These are phyloP conservation scores for Phyllostomus discolor DNA, from an alignment of 2,113 vertebrate species.

Conservation along the genomic window DNA sequence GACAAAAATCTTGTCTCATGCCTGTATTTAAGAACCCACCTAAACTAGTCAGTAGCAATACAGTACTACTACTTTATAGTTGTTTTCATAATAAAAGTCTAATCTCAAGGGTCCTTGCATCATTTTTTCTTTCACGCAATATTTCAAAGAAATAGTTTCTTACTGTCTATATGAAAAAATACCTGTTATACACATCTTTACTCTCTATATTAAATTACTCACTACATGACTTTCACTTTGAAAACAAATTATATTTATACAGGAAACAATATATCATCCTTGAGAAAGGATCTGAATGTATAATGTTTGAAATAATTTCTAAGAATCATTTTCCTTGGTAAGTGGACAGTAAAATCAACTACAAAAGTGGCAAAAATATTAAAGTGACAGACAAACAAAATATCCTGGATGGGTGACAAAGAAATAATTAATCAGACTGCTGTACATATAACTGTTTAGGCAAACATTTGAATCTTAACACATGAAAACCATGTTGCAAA, in stretches of 20 bases:
- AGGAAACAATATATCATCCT: background rate
- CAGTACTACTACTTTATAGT: background rate
- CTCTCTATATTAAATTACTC: background rate
- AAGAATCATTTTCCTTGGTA: slow-evolving; percentile 26
- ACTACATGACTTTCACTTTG: background rate
- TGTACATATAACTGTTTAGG: background rate
- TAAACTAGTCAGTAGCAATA: background rate
- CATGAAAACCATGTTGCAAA: background rate
- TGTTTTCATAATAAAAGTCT: background rate
- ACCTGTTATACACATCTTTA: background rate
- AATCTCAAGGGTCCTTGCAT: background rate
- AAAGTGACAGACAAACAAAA: background rate
- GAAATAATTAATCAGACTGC: background rate
- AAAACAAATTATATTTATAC: slow-evolving; percentile 2
- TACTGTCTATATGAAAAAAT: background rate
- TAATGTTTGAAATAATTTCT: background rate
- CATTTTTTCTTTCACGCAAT: background rate
- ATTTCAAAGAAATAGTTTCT: slow-evolving; percentile 17
- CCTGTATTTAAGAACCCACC: background rate
- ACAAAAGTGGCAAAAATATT: slow-evolving; percentile 15
- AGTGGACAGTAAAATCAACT: slow-evolving; percentile 4
- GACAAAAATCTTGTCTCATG: background rate
- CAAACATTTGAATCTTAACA: background rate
- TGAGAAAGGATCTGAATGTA: background rate
- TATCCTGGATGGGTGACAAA: background rate